phyloP scores from a whole-genome alignment of 2,113 vertebrate species.

The Corythaixoides concolor region DNA sequence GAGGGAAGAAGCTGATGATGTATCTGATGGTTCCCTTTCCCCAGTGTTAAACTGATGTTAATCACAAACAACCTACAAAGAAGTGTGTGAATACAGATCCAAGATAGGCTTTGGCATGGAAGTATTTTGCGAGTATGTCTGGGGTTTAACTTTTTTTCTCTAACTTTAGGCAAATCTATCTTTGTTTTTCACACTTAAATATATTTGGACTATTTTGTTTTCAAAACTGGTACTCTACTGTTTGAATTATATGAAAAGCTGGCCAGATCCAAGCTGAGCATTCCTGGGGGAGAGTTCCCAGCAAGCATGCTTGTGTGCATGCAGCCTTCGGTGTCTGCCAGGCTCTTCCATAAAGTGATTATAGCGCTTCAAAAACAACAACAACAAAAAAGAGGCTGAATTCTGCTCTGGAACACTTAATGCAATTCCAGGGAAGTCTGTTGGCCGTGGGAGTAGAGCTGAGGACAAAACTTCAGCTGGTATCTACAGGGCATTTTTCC shows the following conservation, averaged over 20 bases:
- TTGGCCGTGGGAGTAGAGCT: background rate
- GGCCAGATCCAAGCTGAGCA: slow-evolving; percentile 11
- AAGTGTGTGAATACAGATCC: background rate
- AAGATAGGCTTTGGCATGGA: background rate
- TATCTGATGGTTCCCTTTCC: background rate
- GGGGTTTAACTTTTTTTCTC: background rate
- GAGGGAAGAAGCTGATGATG: background rate
- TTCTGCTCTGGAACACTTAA: slow-evolving; percentile 8
- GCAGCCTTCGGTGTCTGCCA: slow-evolving; percentile 52
- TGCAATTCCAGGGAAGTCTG: background rate
- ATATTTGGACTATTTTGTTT: slow-evolving; percentile 2
- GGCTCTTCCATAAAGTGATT: slow-evolving; percentile 20
- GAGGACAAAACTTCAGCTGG: background rate
- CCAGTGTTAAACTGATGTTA: background rate
- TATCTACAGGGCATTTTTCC: background rate
- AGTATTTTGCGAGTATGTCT: background rate
- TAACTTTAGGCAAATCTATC: background rate
- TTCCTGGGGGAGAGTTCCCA: slow-evolving; percentile 54
- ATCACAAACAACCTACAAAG: background rate
- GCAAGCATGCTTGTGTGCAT: background rate
- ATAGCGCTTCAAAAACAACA: background rate
- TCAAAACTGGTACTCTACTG: background rate
- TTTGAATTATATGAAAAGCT: slow-evolving; percentile 27
- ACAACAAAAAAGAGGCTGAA: background rate
- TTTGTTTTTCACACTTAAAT: slow-evolving; percentile 46